A percentile compares a stretch with the other conserved stretches of the same genome.
Conservation (phyloP, 2,113 vertebrate species). For the Labrus mixtus region DNA sequence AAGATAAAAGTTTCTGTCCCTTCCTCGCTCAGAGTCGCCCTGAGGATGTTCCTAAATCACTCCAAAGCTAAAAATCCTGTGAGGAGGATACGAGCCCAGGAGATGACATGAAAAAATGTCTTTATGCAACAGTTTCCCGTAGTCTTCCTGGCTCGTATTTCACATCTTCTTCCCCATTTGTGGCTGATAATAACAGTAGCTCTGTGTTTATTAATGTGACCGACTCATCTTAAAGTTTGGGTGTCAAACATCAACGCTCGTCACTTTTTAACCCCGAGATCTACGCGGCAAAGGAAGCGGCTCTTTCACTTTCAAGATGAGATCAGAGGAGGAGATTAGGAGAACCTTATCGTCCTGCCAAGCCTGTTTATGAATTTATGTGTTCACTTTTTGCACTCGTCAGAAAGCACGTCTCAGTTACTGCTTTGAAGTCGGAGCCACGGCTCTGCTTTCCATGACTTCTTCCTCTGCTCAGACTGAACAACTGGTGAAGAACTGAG, state of each 20-base stretch:
- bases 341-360: constrained; percentile 26
- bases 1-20: no score
- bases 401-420: constrained; percentile 31
- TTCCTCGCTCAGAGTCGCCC: no score
- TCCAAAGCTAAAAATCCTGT: no score
- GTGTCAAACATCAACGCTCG: neutral
- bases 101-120: neutral
- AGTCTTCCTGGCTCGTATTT: no score
- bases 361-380: constrained; percentile 43
- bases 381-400: constrained; percentile 36
- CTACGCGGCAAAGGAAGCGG: constrained; percentile 5
- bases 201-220: neutral
- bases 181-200: neutral
- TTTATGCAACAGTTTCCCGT: neutral
- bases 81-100: no score
- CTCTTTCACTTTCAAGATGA: constrained; percentile 40
- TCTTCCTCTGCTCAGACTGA: neutral
- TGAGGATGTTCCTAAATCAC: no score
- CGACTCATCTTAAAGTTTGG: neutral
- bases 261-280: constrained; percentile 24
- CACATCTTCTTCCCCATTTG: neutral
- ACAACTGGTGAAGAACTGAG: neutral
- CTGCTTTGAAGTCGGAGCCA: constrained; percentile 40
- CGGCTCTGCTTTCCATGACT: constrained; percentile 11
- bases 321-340: constrained; percentile 49